These are phyloP conservation scores for Cecropterus lyciades DNA, from an alignment of 1,140 invertebrate genomes.

Conservation along the genomic window DNA sequence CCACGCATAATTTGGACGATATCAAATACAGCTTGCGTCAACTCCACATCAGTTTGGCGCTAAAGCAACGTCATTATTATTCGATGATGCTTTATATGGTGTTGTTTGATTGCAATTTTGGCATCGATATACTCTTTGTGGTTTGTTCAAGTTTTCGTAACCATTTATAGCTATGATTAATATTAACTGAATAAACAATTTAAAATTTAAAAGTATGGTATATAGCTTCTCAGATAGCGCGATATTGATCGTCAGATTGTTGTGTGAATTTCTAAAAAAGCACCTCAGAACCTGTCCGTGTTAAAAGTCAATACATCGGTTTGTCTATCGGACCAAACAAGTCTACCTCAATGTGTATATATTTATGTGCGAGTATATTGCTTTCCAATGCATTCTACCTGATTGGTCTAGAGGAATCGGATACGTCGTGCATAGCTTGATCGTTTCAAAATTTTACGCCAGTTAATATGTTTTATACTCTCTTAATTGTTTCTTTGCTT, in stretches of 20 bases:
- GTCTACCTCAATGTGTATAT: constrained; percentile 40
- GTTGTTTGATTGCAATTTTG: constrained; percentile 44
- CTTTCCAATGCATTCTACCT: constrained; percentile 65
- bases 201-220: no score
- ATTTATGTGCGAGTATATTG: constrained; percentile 38
- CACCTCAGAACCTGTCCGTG: constrained; percentile 44
- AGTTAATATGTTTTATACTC: constrained; percentile 1
- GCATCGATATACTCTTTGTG: constrained; percentile 33
- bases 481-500: constrained; percentile 2
- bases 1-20: constrained; percentile 23
- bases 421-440: constrained; percentile 15
- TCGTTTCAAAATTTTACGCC: constrained; percentile 25
- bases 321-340: constrained; percentile 54
- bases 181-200: no score
- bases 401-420: constrained; percentile 55
- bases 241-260: not conserved
- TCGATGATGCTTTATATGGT: constrained; percentile 40
- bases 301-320: constrained; percentile 55
- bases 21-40: constrained; percentile 25
- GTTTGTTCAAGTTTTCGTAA: constrained; percentile 7
- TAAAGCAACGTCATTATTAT: constrained; percentile 30
- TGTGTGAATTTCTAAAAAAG: constrained; percentile 42
- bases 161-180: not conserved
- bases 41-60: constrained; percentile 19
- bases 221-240: not conserved